Evolutionary conservation across 1,140 invertebrate genomes (phyloP).

Genomic region (Hylaeus volcanicus): DNA sequence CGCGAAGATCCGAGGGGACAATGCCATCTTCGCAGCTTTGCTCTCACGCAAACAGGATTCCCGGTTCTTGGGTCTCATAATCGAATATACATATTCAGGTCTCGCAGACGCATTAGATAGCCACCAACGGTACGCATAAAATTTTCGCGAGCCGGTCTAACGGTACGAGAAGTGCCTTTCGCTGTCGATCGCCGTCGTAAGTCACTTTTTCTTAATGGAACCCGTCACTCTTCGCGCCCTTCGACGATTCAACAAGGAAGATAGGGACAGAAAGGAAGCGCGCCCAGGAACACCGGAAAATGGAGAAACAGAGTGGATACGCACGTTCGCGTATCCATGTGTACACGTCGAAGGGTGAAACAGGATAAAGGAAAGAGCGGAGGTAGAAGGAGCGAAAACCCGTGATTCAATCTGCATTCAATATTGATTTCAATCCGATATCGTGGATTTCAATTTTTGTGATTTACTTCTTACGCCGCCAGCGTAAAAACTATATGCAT

Average conservation of each 20-base stretch:
- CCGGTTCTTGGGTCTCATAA: neutral
- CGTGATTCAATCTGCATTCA: conserved; percentile 77
- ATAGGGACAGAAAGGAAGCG: conserved; percentile 33
- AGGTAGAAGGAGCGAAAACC: conserved; percentile 44
- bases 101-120: conserved; percentile 24
- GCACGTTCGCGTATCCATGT: neutral
- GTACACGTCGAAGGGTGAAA: neutral
- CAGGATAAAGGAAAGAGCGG: conserved; percentile 26
- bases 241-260: conserved; percentile 42
- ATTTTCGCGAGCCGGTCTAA: conserved; percentile 43
- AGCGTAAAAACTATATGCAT: conserved; percentile 41
- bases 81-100: conserved; percentile 9
- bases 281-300: conserved; percentile 33
- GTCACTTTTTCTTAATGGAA: conserved; percentile 75
- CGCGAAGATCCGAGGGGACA: neutral
- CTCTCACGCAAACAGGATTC: neutral
- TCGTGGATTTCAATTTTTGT: conserved; percentile 74
- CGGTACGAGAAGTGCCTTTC: conserved; percentile 69
- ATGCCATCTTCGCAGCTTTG: neutral
- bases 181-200: conserved; percentile 71
- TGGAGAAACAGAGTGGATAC: conserved; percentile 44
- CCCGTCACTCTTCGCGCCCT: conserved; percentile 62
- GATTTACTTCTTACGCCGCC: conserved; percentile 75
- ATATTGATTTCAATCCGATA: conserved; percentile 79
- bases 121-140: conserved; percentile 47